Base-by-base conservation (phyloP, 2,113 vertebrate genomes). In the Ammodytes marinus region DNA sequence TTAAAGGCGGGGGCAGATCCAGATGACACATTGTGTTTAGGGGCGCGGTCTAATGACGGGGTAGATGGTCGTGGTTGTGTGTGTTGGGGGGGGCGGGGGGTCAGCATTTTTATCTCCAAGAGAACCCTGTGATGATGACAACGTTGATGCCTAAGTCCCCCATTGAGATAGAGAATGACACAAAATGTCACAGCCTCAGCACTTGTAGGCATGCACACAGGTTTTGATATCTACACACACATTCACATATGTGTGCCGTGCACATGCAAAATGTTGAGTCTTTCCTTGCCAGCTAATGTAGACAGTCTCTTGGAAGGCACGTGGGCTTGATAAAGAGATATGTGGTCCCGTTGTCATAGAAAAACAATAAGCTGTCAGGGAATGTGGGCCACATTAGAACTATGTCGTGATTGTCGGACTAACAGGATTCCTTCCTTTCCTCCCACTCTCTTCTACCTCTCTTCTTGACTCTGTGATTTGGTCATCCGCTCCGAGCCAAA, bases 361-460 rank as follows among this genome's bases (percentile, higher is more conserved):
- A 74, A 78, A 89, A 73, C 35, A 63, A 88, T 88, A 89, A 89
- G 88, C 86, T 90, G 80, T 86, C 77, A 27, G 19, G 68, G 77
- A 90, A 89, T 88, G 81, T 88, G 84, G 83, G 86, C 84, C 83
- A 81, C 72, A 79, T 88, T 82, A 90, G 88, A 92, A 91, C 93
- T 91, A 92, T 87, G 83, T 80, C 4, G 50, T 82, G 85, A 92
- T 92, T 90, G 86, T 91, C 83, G 11, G 84, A 84, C 89, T 92
- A 94, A 94, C 89, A 74, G 81, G 88, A 94, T 91, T 91, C 86
- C 77, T 77, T 80, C 78, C 80, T 79, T 77, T 79, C 78, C 80
- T 75, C 80, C 84, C 65, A 75, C 79, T 85, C 90, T 74, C 74
- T 58, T 71, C 81, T 83, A 53, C 88, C 72, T 88, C 89, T 86